Evolutionary conservation across 2,113 vertebrate species (phyloP).

Genomic region (Oncorhynchus nerka): DNA sequence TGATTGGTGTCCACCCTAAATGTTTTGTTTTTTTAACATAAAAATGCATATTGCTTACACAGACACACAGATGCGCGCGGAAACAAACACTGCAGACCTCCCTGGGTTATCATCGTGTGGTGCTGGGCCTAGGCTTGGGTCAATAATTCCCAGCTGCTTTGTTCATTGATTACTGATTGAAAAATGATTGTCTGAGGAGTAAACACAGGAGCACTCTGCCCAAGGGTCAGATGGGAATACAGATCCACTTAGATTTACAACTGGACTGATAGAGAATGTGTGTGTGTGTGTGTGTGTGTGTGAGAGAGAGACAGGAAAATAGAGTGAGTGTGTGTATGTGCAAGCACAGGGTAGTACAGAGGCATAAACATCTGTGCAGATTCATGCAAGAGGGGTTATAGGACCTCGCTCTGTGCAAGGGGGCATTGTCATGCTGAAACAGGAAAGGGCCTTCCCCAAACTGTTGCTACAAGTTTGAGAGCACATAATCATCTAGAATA

Average conservation of each 20-base stretch:
- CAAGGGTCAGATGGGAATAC: slow-evolving; percentile 37
- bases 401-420: not conserved
- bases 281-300: not conserved
- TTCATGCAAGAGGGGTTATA: not conserved
- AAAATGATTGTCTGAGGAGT: slow-evolving; percentile 40
- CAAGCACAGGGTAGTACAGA: not conserved
- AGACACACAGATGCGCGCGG: not conserved
- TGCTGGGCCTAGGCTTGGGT: not conserved
- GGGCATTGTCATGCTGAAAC: too few relatives aligned
- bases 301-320: not conserved
- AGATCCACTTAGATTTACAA: slow-evolving; percentile 38
- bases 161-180: slow-evolving; percentile 47
- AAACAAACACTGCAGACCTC: not conserved
- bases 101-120: not conserved
- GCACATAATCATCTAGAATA: too few relatives aligned
- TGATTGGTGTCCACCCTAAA: too few relatives aligned
- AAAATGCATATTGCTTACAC: too few relatives aligned
- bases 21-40: not conserved
- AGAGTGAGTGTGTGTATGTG: not conserved
- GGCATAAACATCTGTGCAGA: not conserved
- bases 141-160: slow-evolving; percentile 28
- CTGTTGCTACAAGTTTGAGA: too few relatives aligned
- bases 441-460: too few relatives aligned
- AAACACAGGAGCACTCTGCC: slow-evolving; percentile 50
- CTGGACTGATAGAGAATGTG: not conserved